Evolutionary conservation across 2,888 invertebrate species (phyloP), one percentile per base, ranked within the genome.

Genomic region (Chaetogeoica ovagalla): DNA sequence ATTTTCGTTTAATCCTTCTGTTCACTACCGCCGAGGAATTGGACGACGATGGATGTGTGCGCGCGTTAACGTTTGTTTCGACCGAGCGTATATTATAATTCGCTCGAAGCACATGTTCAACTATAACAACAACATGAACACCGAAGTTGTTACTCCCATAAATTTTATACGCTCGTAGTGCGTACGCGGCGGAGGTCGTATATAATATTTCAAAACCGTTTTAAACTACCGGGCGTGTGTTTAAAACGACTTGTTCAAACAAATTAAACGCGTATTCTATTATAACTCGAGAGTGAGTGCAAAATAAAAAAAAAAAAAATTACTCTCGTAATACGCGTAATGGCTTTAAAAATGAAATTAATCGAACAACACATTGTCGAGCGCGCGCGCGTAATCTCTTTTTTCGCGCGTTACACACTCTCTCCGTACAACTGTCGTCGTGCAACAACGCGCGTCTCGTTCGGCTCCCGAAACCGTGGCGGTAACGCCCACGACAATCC

Each of bases 281-380:
- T 30, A 57, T n/a, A n/a, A n/a, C 57, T 39, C 11, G 43, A 43
- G 43, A 43, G 43, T 9, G 43, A 7, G 2, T 2, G 9, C 57
- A 57, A 74, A 74, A 43, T 5, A 43, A 43, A 43, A 43, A 43
- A 43, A 39, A 39, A 39, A 39, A 39, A 39, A 39, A n/a, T n/a
- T n/a, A n/a, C n/a, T n/a, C n/a, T n/a, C 39, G 39, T 4, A 39
- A 3, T 7, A 55, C 21, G 71, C 57, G 6, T 66, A 76, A 76
- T 30, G 57, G 75, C 66, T 76, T 66, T 59, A 68, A 76, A 30
- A 76, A 79, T 19, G 7, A 57, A 65, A 71, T 79, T 57, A 39
- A 43, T 71, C 62, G 37, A 65, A 79, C 70, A 65, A 79, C 70
- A 55, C 79, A 71, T 70, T 70, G 76, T 69, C 77, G n/a, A n/a